Conservation (phyloP, 1,140 invertebrate genomes). For the Hormaphis cornu region DNA sequence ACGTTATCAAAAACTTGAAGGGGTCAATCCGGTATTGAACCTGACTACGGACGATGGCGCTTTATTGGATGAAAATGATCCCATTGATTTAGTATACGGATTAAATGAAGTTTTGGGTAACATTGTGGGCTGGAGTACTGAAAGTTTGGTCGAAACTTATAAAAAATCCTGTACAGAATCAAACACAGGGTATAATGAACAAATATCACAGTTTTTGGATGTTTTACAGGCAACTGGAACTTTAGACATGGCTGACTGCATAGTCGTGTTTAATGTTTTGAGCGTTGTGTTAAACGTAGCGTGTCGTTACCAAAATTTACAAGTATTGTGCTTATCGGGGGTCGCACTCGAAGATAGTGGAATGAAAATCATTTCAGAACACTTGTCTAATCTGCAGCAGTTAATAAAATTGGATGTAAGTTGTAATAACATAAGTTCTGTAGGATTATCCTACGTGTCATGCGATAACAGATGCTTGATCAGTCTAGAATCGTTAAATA, state of each 20-base stretch:
- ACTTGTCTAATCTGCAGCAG: slow-evolving; percentile 30
- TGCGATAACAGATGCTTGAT: slow-evolving; percentile 20
- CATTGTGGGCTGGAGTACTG: slow-evolving; percentile 54
- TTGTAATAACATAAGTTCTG: slow-evolving; percentile 34
- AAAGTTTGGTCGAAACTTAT: slow-evolving; percentile 52
- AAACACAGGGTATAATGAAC: slow-evolving; percentile 43
- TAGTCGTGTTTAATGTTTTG: slow-evolving; percentile 43
- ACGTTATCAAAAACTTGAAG: slow-evolving; percentile 62
- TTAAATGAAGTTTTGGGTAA: slow-evolving; percentile 51
- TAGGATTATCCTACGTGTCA: slow-evolving; percentile 32
- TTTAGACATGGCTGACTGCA: slow-evolving; percentile 46
- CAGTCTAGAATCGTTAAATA: slow-evolving; percentile 23
- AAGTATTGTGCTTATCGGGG: slow-evolving; percentile 49
- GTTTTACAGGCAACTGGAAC: slow-evolving; percentile 48
- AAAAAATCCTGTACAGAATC: slow-evolving; percentile 53
- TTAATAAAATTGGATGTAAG: slow-evolving; percentile 36
- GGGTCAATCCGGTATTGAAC: slow-evolving; percentile 52
- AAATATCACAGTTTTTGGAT: slow-evolving; percentile 47
- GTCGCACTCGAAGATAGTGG: slow-evolving; percentile 51
- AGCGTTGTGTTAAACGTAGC: slow-evolving; percentile 52
- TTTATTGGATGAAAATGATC: slow-evolving; percentile 54
- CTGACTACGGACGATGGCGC: slow-evolving; percentile 57
- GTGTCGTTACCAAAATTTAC: slow-evolving; percentile 51
- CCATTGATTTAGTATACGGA: slow-evolving; percentile 47
- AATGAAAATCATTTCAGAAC: slow-evolving; percentile 32